Base-by-base conservation (phyloP, 2,113 vertebrate genomes). In the Acanthochromis polyacanthus region DNA sequence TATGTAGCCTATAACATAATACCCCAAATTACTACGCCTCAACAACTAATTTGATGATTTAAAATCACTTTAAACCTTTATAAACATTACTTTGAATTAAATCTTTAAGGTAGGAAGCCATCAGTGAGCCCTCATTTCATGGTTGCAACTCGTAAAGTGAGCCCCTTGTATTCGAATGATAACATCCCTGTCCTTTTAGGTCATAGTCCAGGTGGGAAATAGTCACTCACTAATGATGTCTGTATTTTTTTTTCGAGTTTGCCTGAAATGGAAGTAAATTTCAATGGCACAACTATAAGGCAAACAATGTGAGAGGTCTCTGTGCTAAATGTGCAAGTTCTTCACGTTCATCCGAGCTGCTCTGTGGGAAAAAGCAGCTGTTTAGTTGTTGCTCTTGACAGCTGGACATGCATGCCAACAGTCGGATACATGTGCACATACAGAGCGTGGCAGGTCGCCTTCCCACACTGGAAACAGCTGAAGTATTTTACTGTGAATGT, bases 351-450 rank as follows among this genome's bases (percentile, higher is more conserved):
- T 69, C 40, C 0, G 3, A 74, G 36, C 79, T 56, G 22, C 56
- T 65, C 64, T 46, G 71, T 68, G 72, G 69, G 75, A 82, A 81
- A 73, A 65, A 48, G 19, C 87, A 90, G 83, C 81, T 81, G 87
- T 38, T 38, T 75, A 17, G 50, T 10, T 23, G 11, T 51, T 50
- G 60, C 64, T 43, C 20, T 14, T 38, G 75, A 88, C 91, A 91
- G 85, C 85, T 87, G 87, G 71, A 78, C 52, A 40, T 65, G 57
- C 73, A 60, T 75, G 75, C 55, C 48, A 30, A 57, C 50, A 58
- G 51, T 62, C 48, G 55, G 43, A 77, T 38, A 36, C 40, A 73
- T 62, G 32, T 57, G 19, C 22, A 55, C 28, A 52, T 30, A 36
- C 36, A 51, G 12, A 8, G 28, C 66, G 32, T 28, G 48, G 59